Evolutionary conservation across 1,140 invertebrate genomes (phyloP).

Genomic region (Drosophila bocqueti): DNA sequence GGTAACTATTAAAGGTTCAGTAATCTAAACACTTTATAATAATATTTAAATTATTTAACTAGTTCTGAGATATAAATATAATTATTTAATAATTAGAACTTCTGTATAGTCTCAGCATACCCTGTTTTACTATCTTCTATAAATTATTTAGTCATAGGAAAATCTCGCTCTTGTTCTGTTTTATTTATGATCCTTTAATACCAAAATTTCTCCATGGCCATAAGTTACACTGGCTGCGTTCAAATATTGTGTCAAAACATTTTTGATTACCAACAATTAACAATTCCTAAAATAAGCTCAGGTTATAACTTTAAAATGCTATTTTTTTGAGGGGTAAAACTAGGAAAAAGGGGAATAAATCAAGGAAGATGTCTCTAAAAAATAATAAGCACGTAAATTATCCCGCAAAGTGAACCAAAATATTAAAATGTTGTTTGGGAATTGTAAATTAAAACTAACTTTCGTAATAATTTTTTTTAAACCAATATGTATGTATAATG

Average conservation of each 20-base stretch:
- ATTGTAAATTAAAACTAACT: too few relatives aligned
- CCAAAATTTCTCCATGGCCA: constrained; percentile 59
- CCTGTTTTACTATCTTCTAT: not conserved
- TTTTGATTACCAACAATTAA: constrained; percentile 51
- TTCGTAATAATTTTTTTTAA: too few relatives aligned
- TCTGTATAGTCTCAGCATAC: not conserved
- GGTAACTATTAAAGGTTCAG: not conserved
- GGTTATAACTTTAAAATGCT: constrained; percentile 34
- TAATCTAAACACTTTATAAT: not conserved
- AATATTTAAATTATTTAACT: not conserved
- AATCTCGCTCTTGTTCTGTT: constrained; percentile 45
- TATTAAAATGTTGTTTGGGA: too few relatives aligned
- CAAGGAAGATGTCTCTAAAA: not conserved
- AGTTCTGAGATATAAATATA: not conserved
- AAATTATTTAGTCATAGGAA: constrained; percentile 2
- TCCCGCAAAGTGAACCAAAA: not conserved
- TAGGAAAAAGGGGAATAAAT: constrained; percentile 14
- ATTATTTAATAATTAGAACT: too few relatives aligned
- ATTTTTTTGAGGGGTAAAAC: not conserved
- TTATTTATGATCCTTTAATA: constrained; percentile 72
- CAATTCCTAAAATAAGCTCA: constrained; percentile 43
- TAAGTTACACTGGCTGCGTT: constrained; percentile 45
- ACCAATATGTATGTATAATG: too few relatives aligned
- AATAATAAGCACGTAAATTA: not conserved
- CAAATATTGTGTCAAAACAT: constrained; percentile 45